Base-by-base conservation (phyloP, 2,113 vertebrate species). In the Lophius piscatorius region DNA sequence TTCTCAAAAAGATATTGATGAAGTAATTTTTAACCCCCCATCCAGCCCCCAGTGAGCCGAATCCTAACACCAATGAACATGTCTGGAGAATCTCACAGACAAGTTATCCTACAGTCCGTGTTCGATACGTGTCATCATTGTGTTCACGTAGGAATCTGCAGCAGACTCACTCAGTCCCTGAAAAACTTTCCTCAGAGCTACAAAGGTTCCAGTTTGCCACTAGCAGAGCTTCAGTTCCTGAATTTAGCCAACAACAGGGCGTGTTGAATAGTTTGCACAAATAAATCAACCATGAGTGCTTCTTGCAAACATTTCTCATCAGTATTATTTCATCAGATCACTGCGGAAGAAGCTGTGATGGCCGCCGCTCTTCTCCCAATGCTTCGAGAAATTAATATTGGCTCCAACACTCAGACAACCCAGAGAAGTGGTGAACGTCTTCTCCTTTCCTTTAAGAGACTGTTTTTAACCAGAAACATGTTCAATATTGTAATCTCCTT, bases 211-310 rank as follows among this genome's bases (percentile, higher is more conserved):
- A 31, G 47, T 22, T 77, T 84, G 2, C 93, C 92, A 1, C 90
- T 95, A 34, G 91, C 93, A n/a, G 83, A 88, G 36, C 92, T 96
- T 42, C 85, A 80, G 33, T 76, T 46, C 70, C 92, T 96, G 54
- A 93, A 90, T 83, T 71, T 97, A 81, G 91, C 93, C 36, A 67
- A 92, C 72, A 96, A 94, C 81, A 91, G 94, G 93, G 95, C 95
- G 47, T 20, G 63, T 68, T 40, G 40, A 10, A 34, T 34, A 6
- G 46, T 39, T 34, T 14, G 12, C 44, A 8, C 2, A 24, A 41
- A 33, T 22, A 44, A 59, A 50, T 13, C 4, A n/a, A 28, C 2
- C 4, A 3, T 9, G 1, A 5, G 5, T 2, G 2, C 9, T 1
- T 34, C 42, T 36, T 34, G 1, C 6, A 60, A 26, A 63, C 51